Evolutionary conservation across 2,888 invertebrate genomes (phyloP).

Genomic region (Glyphotaelius pellucidus): DNA sequence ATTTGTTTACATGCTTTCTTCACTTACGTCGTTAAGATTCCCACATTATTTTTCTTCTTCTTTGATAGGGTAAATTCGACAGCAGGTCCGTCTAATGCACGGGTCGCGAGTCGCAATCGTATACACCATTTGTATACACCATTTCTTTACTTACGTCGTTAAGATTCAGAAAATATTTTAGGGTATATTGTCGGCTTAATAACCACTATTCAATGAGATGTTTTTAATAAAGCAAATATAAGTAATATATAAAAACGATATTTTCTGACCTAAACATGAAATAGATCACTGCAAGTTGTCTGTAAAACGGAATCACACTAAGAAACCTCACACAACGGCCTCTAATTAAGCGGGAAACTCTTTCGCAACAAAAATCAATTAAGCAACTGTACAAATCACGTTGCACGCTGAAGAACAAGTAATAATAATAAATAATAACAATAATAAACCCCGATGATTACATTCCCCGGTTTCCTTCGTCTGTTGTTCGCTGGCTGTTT

Average conservation of each 20-base stretch:
- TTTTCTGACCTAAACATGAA: neutral
- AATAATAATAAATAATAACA: neutral
- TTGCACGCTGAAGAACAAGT: neutral
- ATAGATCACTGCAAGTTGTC: neutral
- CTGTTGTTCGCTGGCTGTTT: neutral
- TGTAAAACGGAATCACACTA: neutral
- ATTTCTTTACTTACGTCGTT: too few relatives aligned
- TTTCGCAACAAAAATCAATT: slow-evolving; percentile 32
- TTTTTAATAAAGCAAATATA: too few relatives aligned
- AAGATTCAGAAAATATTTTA: too few relatives aligned
- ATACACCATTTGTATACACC: too few relatives aligned
- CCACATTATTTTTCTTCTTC: too few relatives aligned
- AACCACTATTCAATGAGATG: too few relatives aligned
- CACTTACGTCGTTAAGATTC: too few relatives aligned
- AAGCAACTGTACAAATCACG: neutral
- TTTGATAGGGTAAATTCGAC: too few relatives aligned
- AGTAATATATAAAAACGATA: neutral
- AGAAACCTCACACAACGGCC: neutral
- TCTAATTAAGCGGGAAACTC: neutral
- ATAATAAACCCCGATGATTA: neutral
- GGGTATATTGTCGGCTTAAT: too few relatives aligned
- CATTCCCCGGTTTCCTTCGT: neutral
- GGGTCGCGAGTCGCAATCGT: too few relatives aligned
- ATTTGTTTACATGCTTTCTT: too few relatives aligned
- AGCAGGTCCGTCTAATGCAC: too few relatives aligned